These are phyloP conservation scores for Saccopteryx bilineata DNA, from an alignment of 2,113 vertebrate genomes.

Conservation along the genomic window DNA sequence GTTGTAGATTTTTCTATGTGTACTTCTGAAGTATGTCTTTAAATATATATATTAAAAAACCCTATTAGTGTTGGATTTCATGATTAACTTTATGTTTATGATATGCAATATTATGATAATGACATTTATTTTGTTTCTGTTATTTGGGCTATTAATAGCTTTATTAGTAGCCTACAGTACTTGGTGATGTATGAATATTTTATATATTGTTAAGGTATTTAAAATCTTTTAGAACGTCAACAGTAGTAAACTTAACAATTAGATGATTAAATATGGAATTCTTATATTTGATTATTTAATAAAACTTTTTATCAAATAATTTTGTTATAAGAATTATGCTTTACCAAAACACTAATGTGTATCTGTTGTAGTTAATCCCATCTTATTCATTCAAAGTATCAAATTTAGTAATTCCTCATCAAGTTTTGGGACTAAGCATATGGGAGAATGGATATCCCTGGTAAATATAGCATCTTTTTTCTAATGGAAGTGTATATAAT, in stretches of 20 bases:
- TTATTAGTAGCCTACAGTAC: background rate
- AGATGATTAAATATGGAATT: background rate
- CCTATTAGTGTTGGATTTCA: background rate
- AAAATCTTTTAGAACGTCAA: background rate
- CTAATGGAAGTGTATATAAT: background rate
- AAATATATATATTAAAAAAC: constrained; percentile 31
- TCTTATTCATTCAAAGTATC: background rate
- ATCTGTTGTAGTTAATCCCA: constrained; percentile 35
- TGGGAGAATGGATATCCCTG: background rate
- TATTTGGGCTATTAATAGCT: background rate
- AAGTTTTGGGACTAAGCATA: background rate
- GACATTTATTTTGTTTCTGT: constrained; percentile 26
- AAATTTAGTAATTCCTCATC: constrained; percentile 12
- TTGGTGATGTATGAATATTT: constrained; percentile 15
- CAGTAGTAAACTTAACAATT: background rate
- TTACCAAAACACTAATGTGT: background rate
- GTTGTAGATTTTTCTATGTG: background rate
- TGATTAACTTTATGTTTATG: constrained; percentile 49
- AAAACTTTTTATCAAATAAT: background rate
- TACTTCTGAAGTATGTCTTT: constrained; percentile 31
- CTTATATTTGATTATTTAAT: constrained; percentile 33
- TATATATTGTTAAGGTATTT: constrained; percentile 39
- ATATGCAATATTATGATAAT: background rate
- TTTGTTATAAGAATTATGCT: constrained; percentile 8
- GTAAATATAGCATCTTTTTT: background rate